These are phyloP conservation scores for Phalacrocorax brasilianus DNA, from an alignment of 2,113 vertebrate genomes.

Conservation along the genomic window DNA sequence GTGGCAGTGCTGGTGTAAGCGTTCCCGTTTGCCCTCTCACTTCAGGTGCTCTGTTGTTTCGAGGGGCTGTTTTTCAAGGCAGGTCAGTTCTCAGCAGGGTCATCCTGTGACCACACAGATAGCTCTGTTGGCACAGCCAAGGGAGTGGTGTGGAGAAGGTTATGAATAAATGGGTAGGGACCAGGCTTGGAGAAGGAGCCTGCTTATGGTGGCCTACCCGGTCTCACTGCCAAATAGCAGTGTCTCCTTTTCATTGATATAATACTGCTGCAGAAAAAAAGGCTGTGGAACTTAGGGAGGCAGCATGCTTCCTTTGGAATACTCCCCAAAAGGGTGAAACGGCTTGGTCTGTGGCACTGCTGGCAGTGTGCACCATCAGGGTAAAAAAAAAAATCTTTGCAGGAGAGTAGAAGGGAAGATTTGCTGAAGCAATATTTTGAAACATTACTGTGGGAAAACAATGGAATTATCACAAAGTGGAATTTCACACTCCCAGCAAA, in stretches of 20 bases:
- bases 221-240: not conserved
- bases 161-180: not conserved
- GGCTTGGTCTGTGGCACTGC: not conserved
- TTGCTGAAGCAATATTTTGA: constrained; percentile 40
- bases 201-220: not conserved
- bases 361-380: not conserved
- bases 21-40: not conserved
- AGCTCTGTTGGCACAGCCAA: not conserved
- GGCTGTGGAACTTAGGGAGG: not conserved
- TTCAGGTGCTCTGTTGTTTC: not conserved
- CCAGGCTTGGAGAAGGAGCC: not conserved
- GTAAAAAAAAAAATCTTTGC: not conserved
- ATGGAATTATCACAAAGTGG: constrained; percentile 54
- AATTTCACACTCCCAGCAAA: constrained; percentile 38
- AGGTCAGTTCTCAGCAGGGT: not conserved
- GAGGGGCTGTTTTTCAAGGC: not conserved
- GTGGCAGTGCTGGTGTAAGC: not conserved
- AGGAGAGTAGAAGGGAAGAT: not conserved
- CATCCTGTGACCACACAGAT: too few species aligned
- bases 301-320: not conserved
- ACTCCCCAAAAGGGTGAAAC: not conserved
- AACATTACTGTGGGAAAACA: not conserved
- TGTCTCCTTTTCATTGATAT: not conserved
- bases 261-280: not conserved
- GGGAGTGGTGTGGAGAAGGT: not conserved